Evolutionary conservation across 2,888 invertebrate species (phyloP).

Genomic region (Sabatieria punctata): DNA sequence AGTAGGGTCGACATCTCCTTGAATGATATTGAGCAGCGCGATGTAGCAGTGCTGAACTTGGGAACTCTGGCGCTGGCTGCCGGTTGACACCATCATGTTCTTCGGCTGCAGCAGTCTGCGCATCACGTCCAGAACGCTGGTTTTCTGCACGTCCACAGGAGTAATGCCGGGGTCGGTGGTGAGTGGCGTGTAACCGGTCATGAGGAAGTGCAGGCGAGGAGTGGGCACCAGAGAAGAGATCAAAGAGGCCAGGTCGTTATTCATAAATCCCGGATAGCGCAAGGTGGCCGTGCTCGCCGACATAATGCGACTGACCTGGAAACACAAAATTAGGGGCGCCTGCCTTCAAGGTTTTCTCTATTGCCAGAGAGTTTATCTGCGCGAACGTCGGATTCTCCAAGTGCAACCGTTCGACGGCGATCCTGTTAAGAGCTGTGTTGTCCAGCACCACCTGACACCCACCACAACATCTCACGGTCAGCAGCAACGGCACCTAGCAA

Average conservation of each 20-base stretch:
- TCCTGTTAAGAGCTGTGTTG: constrained; percentile 76
- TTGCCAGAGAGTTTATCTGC: constrained; percentile 79
- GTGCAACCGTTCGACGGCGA: constrained; percentile 72
- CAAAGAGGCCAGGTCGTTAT: constrained; percentile 84
- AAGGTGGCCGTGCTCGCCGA: constrained; percentile 88
- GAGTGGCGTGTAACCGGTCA: constrained; percentile 93
- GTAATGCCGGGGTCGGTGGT: constrained; percentile 39
- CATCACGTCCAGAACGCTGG: constrained; percentile 95
- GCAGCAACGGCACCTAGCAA: no score
- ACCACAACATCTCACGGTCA: no score
- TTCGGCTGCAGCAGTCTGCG: constrained; percentile 84
- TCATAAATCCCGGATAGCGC: constrained; percentile 63
- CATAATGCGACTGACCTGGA: constrained; percentile 82
- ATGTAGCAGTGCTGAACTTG: constrained; percentile 70
- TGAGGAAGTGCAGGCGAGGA: constrained; percentile 89
- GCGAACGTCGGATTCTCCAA: constrained; percentile 89
- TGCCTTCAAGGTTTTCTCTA: no score
- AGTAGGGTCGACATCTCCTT: constrained; percentile 93
- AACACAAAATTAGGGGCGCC: no score
- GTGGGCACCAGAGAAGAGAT: constrained; percentile 90
- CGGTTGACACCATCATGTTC: constrained; percentile 98
- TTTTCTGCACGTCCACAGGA: constrained; percentile 49
- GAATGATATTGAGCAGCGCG: constrained; percentile 85
- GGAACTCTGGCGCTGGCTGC: constrained; percentile 32
- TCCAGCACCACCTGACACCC: constrained; percentile 75